Base-by-base conservation (phyloP, 1,140 invertebrate species). In the Probaryconus sp. region DNA sequence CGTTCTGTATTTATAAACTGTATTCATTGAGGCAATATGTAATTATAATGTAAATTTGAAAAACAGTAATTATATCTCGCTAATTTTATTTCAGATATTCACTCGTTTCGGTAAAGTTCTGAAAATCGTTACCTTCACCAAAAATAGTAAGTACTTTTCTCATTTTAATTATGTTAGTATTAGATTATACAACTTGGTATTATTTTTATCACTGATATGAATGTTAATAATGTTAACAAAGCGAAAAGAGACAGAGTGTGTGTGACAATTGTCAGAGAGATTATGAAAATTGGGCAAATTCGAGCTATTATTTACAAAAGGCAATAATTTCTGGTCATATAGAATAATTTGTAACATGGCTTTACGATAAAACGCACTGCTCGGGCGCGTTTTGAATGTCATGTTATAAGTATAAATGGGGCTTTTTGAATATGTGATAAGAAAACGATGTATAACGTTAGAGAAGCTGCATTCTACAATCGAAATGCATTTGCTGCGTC, bases 111-210 rank as follows among this genome's bases (percentile, higher is more conserved):
- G 98, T 76, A 98, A 98, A 89, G 97, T 99, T 79, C 90, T 98
- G 76, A 98, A 99, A 89, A 99, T 99, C 80, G 98, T 99, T 82
- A 99, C 98, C 72, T 99, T 99, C 90, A 99, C 96, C 78, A 99
- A 99, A 91, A 99, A 99, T 88, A 97, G 96, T 97, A 91, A 96
- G 95, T 95, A 83, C 30, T 13, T 10, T 43, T 30, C 17, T 28
- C 10, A 30, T 45, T 58, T n/a, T n/a, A n/a, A n/a, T n/a, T n/a
- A n/a, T n/a, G n/a, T n/a, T n/a, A n/a, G n/a, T n/a, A n/a, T n/a
- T n/a, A n/a, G n/a, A n/a, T n/a, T n/a, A n/a, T n/a, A n/a, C n/a
- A n/a, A n/a, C n/a, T n/a, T n/a, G n/a, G n/a, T n/a, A n/a, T n/a
- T n/a, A n/a, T n/a, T n/a, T n/a, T n/a, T n/a, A n/a, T n/a, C n/a